A percentile compares a stretch with the other conserved stretches of the same genome.
Conservation (phyloP, 2,113 vertebrate species). For the Typhlomys cinereus region DNA sequence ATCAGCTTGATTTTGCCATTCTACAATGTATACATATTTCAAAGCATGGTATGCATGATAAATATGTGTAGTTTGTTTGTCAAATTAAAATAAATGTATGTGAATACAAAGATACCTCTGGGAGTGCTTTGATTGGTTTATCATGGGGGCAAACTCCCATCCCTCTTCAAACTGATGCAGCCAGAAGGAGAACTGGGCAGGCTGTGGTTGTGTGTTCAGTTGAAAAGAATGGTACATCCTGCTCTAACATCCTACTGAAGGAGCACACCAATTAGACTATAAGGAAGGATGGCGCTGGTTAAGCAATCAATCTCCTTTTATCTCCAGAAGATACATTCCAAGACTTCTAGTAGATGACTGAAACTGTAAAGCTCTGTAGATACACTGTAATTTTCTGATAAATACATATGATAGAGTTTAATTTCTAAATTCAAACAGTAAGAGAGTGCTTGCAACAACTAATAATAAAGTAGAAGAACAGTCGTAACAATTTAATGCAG, state of each 20-base stretch:
- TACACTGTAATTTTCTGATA: neutral
- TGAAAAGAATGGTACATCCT: neutral
- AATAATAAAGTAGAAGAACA: neutral
- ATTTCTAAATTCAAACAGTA: neutral
- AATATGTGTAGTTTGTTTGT: neutral
- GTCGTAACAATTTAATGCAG: neutral
- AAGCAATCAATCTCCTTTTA: neutral
- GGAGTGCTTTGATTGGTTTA: neutral
- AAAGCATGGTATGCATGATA: neutral
- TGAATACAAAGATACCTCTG: neutral
- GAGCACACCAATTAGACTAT: neutral
- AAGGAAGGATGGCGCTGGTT: neutral
- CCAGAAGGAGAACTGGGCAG: neutral
- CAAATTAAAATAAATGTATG: neutral
- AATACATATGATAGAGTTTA: neutral
- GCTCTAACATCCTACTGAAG: neutral
- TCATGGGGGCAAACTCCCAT: neutral
- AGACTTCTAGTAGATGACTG: neutral
- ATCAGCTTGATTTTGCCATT: neutral
- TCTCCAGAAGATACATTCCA: neutral
- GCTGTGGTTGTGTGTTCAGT: neutral
- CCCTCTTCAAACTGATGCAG: neutral
- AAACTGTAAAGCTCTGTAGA: neutral
- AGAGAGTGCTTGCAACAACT: neutral
- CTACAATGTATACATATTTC: neutral